A percentile compares a stretch with the other conserved stretches of the same genome.
Evolutionary conservation across 2,797 vertebrate genomes (phyloP).

Genomic region (Macroramphosus scolopax): DNA sequence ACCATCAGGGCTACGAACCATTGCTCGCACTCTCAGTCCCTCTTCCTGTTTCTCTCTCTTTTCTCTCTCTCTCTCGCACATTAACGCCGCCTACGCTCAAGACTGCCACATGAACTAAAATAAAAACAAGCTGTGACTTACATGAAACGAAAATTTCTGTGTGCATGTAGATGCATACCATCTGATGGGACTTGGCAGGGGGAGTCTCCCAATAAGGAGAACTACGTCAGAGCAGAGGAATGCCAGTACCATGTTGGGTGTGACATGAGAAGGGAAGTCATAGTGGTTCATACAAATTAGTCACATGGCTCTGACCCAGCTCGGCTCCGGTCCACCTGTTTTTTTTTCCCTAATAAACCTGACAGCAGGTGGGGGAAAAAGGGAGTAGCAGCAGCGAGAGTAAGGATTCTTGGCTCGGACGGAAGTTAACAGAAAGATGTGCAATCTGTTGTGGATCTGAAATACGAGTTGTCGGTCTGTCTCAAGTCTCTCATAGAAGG

Average conservation of each 20-base stretch:
- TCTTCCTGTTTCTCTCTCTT: constrained; percentile 17
- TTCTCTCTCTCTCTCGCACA: constrained; percentile 1
- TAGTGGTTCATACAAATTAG: constrained; percentile 33
- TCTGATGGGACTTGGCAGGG: constrained; percentile 59
- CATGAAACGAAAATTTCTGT: constrained; percentile 44
- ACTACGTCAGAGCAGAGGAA: constrained; percentile 48
- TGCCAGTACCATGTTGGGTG: constrained; percentile 42
- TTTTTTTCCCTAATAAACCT: constrained; percentile 8
- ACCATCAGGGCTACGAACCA: constrained; percentile 67
- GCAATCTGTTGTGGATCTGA: constrained; percentile 55
- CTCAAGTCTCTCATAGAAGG: constrained; percentile 13
- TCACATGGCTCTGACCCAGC: constrained; percentile 35
- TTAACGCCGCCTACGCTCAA: constrained; percentile 63
- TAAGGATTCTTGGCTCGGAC: constrained; percentile 44
- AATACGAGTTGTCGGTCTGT: constrained; percentile 25
- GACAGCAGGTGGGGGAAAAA: constrained; percentile 49
- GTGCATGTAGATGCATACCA: constrained; percentile 44
- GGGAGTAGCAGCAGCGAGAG: constrained; percentile 43
- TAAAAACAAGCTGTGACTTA: constrained; percentile 45
- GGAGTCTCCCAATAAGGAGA: constrained; percentile 42
- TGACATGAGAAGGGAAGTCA: constrained; percentile 25
- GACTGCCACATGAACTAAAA: constrained; percentile 58
- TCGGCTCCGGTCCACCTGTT: constrained; percentile 25
- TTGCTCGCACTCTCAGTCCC: constrained; percentile 46
- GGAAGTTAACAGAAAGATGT: constrained; percentile 44